Conservation (phyloP, 2,888 invertebrate genomes). For the Gasteruption jaculator region DNA sequence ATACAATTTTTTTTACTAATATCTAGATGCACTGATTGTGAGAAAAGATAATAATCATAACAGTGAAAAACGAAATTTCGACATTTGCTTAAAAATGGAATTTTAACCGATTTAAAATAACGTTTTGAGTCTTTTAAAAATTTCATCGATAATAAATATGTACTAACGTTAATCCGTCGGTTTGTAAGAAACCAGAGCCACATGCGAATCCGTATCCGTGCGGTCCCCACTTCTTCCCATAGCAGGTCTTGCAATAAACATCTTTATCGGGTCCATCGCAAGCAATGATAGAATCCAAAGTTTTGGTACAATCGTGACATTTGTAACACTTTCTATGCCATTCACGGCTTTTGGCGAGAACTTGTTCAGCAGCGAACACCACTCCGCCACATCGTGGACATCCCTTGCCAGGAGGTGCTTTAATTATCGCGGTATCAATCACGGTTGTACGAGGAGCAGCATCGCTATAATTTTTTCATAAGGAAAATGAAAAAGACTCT, state of each 20-base stretch:
- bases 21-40: too few species aligned
- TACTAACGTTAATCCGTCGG: constrained; percentile 81
- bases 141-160: background rate
- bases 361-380: constrained; percentile 92
- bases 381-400: constrained; percentile 87
- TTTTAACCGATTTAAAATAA: background rate
- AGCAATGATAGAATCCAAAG: constrained; percentile 92
- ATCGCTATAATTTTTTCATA: too few species aligned
- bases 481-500: background rate
- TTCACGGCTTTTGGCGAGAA: constrained; percentile 82
- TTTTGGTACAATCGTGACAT: constrained; percentile 88
- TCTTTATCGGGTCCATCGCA: constrained; percentile 91
- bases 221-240: constrained; percentile 96
- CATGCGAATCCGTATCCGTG: constrained; percentile 95
- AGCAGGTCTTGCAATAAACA: constrained; percentile 95
- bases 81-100: too few species aligned
- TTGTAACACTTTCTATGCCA: constrained; percentile 95
- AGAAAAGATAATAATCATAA: too few species aligned
- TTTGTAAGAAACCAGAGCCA: constrained; percentile 90
- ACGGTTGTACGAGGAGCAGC: constrained; percentile 73
- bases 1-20: too few species aligned
- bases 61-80: too few species aligned
- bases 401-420: constrained; percentile 80
- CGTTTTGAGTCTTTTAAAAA: background rate
- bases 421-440: constrained; percentile 74